phyloP scores from a whole-genome alignment of 1,140 invertebrate species.

The Aphelenchoides avenae region DNA sequence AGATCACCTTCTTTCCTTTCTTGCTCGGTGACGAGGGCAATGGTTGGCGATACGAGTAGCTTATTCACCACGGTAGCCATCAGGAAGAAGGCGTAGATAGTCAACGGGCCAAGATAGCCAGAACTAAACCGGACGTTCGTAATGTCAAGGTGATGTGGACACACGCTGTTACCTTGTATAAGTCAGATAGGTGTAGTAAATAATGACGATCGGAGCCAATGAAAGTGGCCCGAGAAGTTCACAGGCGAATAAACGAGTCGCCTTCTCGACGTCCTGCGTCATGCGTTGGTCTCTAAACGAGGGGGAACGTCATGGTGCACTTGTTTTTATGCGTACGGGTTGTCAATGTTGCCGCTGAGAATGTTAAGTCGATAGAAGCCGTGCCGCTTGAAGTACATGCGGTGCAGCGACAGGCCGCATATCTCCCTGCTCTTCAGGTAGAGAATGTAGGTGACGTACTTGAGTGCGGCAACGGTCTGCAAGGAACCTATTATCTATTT shows the following conservation, averaged over 20 bases:
- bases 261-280: constrained; percentile 62
- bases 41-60: constrained; percentile 66
- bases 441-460: constrained; percentile 38
- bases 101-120: constrained; percentile 66
- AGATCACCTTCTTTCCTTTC: constrained; percentile 68
- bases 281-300: constrained; percentile 61
- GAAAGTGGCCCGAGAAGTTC: constrained; percentile 60
- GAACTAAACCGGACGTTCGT: no score
- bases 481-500: constrained; percentile 5
- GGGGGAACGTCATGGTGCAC: background rate
- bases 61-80: constrained; percentile 66
- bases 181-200: constrained; percentile 61
- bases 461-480: constrained; percentile 40
- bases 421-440: constrained; percentile 39
- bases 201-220: constrained; percentile 62
- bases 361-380: constrained; percentile 55
- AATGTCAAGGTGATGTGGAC: constrained; percentile 6
- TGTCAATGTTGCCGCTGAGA: constrained; percentile 38
- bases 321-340: constrained; percentile 44
- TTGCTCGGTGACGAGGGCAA: constrained; percentile 64
- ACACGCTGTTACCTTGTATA: constrained; percentile 50
- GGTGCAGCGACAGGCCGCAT: constrained; percentile 44
- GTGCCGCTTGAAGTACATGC: constrained; percentile 57
- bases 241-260: constrained; percentile 60
- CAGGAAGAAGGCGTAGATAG: constrained; percentile 66